These are phyloP conservation scores for Siniperca undulata DNA, from an alignment of 2,797 vertebrate genomes.

Conservation along the genomic window DNA sequence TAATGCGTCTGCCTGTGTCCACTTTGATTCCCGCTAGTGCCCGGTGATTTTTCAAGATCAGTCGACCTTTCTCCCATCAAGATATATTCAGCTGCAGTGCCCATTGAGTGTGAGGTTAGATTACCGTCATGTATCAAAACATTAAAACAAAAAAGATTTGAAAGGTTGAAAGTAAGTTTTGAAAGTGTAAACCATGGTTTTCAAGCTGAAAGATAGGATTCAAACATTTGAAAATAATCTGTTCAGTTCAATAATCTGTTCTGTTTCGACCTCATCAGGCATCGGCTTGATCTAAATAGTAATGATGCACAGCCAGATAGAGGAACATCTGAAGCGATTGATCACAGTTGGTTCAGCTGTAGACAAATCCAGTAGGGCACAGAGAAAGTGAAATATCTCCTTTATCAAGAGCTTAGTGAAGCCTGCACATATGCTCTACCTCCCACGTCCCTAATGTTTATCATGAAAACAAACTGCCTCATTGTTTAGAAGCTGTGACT, in stretches of 20 bases:
- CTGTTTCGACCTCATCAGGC: constrained; percentile 43
- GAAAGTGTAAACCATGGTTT: background rate
- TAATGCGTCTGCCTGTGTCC: constrained; percentile 67
- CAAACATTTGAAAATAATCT: background rate
- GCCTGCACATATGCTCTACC: constrained; percentile 41
- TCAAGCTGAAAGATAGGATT: background rate
- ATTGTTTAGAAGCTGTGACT: constrained; percentile 32
- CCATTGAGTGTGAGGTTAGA: constrained; percentile 9
- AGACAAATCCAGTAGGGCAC: constrained; percentile 38
- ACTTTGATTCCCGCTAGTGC: constrained; percentile 59
- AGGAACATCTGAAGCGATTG: constrained; percentile 53
- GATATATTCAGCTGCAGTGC: constrained; percentile 56
- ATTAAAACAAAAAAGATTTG: background rate
- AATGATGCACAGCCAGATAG: constrained; percentile 49
- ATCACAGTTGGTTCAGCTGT: constrained; percentile 37
- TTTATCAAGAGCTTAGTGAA: constrained; percentile 37
- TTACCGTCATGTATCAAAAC: background rate
- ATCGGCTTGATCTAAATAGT: constrained; percentile 52
- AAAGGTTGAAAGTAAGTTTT: background rate
- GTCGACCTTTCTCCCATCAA: constrained; percentile 51
- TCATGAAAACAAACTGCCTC: constrained; percentile 40
- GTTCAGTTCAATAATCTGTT: background rate
- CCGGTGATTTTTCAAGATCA: constrained; percentile 62
- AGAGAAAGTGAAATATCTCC: constrained; percentile 39
- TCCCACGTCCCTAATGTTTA: constrained; percentile 36